A percentile compares a stretch with the other conserved stretches of the same genome.
phyloP scores from a whole-genome alignment of 2,888 invertebrate genomes.

The Drosophila kanekoi region DNA sequence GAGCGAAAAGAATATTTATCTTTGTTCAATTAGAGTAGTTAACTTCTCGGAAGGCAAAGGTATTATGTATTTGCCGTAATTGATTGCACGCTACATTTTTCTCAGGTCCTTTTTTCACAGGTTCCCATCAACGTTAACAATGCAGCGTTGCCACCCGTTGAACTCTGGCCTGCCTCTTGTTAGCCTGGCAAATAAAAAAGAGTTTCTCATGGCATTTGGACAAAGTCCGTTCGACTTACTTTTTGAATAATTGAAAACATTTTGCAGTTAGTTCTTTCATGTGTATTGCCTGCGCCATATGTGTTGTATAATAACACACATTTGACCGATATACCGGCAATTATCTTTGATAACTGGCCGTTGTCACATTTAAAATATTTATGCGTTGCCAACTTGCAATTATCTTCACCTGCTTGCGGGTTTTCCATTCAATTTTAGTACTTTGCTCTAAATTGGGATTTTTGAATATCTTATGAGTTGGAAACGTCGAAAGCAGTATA shows the following conservation, averaged over 20 bases:
- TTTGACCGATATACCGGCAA: constrained; percentile 10
- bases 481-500: no score
- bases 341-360: constrained; percentile 14
- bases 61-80: no score
- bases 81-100: no score
- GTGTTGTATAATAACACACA: constrained; percentile 10
- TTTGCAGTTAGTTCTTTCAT: constrained; percentile 5
- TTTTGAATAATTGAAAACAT: constrained; percentile 6
- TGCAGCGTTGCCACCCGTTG: no score
- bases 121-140: no score
- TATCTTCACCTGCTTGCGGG: constrained; percentile 14
- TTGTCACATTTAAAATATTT: constrained; percentile 25
- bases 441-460: constrained; percentile 4
- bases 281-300: not conserved
- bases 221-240: not conserved
- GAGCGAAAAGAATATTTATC: no score
- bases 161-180: not conserved
- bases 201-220: not conserved
- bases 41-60: no score
- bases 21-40: no score
- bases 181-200: not conserved
- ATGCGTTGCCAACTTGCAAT: constrained; percentile 16
- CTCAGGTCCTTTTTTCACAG: no score
- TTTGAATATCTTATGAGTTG: not conserved
- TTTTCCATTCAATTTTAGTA: not conserved